A percentile compares a stretch with the other conserved stretches of the same genome.
Evolutionary conservation across 2,113 vertebrate species (phyloP).

Genomic region (Tichodroma muraria): DNA sequence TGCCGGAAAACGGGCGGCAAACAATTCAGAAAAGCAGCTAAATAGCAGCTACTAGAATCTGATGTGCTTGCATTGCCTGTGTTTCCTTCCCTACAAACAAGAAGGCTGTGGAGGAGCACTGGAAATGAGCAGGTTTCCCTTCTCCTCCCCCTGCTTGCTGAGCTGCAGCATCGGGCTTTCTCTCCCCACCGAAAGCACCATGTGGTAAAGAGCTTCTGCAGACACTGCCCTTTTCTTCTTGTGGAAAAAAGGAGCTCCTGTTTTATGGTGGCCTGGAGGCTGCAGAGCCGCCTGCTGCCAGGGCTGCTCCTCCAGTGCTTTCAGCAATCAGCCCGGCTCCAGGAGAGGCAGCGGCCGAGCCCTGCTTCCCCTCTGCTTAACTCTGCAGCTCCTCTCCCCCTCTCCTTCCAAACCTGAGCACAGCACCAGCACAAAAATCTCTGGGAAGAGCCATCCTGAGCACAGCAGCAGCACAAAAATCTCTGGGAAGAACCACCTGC

Average conservation of each 20-base stretch:
- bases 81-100: neutral
- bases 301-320: conserved; percentile 4
- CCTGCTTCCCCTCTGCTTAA: neutral
- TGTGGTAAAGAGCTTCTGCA: conserved; percentile 72
- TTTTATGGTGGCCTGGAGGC: conserved; percentile 73
- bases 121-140: neutral
- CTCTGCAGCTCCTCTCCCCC: neutral
- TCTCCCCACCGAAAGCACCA: conserved; percentile 57
- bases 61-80: neutral
- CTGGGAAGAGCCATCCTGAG: neutral
- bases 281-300: conserved; percentile 27
- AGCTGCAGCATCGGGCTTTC: neutral
- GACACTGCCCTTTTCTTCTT: conserved; percentile 75
- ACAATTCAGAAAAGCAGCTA: neutral
- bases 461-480: neutral
- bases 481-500: neutral
- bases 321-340: conserved; percentile 50
- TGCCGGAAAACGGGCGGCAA: neutral
- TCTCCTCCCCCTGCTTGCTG: neutral
- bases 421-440: neutral
- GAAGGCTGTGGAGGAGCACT: neutral
- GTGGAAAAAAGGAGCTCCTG: conserved; percentile 72
- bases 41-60: neutral
- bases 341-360: neutral
- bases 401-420: neutral